phyloP scores from a whole-genome alignment of 53 echinoderm and acorn worm genomes.

The Holothuria scabra region DNA sequence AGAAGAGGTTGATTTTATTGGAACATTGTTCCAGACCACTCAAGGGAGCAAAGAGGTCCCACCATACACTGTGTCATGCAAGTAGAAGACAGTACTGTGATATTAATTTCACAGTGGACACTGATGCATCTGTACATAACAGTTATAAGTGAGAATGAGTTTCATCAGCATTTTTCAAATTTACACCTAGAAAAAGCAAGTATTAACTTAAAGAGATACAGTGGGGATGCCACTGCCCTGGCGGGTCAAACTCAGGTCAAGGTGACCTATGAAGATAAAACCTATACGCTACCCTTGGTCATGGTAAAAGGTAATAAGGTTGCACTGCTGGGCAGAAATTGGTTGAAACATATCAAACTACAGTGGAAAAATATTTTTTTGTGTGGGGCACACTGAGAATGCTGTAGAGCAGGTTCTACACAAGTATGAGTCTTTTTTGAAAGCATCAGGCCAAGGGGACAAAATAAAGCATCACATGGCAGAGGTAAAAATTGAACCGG shows the following conservation, averaged over 20 bases:
- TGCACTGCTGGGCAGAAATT: slow-evolving; percentile 56
- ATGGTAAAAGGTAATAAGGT: slow-evolving; percentile 49
- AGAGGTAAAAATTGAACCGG: slow-evolving; percentile 47
- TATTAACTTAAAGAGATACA: slow-evolving; percentile 37
- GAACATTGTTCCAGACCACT: background rate
- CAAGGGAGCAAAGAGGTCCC: background rate
- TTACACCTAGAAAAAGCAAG: slow-evolving; percentile 37
- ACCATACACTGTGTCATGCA: background rate
- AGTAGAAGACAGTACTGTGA: slow-evolving; percentile 1
- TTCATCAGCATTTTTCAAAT: slow-evolving; percentile 29
- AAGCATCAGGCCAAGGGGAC: background rate
- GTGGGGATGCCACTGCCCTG: background rate
- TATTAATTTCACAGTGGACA: slow-evolving; percentile 56
- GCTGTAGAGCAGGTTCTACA: too few species aligned
- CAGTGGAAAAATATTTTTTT: slow-evolving; percentile 55
- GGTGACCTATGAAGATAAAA: slow-evolving; percentile 51
- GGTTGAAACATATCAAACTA: slow-evolving; percentile 51
- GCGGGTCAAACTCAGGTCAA: slow-evolving; percentile 39
- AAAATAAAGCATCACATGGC: slow-evolving; percentile 42
- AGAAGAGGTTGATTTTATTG: background rate
- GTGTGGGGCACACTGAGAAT: background rate
- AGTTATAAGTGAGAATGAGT: slow-evolving; percentile 53
- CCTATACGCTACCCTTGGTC: slow-evolving; percentile 55
- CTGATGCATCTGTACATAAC: slow-evolving; percentile 54
- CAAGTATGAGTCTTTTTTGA: background rate